phyloP scores from a whole-genome alignment of 2,113 vertebrate species.

The Saguinus midas region DNA sequence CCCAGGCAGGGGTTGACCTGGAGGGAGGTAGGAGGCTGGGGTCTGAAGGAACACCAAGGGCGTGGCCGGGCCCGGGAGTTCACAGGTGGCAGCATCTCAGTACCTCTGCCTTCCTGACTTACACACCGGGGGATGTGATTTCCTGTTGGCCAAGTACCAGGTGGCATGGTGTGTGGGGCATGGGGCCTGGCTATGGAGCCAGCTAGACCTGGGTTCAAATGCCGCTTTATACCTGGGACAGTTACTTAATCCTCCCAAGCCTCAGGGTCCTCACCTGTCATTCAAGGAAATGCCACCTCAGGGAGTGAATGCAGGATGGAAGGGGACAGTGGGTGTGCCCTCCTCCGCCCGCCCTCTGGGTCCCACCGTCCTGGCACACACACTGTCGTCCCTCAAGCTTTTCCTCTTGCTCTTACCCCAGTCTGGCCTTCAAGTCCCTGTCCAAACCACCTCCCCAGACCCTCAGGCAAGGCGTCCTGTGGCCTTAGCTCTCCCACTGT shows the following conservation, averaged over 20 bases:
- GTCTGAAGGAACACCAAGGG: too few species aligned
- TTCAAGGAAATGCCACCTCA: neutral
- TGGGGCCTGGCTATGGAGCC: neutral
- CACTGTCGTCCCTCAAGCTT: neutral
- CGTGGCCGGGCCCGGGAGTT: neutral
- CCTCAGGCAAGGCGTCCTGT: neutral
- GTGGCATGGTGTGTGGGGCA: neutral
- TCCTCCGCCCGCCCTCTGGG: neutral
- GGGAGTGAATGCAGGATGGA: neutral
- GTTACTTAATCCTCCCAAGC: neutral
- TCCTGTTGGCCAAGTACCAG: neutral
- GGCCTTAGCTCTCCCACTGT: neutral
- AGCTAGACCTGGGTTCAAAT: neutral
- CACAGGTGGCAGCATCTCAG: neutral
- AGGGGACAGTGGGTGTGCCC: neutral
- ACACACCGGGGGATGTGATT: neutral
- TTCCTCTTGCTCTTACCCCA: neutral
- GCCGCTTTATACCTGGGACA: neutral
- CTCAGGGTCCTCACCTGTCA: neutral
- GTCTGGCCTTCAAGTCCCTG: neutral
- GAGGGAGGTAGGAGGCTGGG: neutral
- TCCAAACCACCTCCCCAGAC: neutral
- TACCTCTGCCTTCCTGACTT: fast-evolving
- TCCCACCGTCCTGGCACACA: fast-evolving
- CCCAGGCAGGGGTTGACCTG: neutral